phyloP scores from a whole-genome alignment of 2,888 invertebrate genomes.

The Sarcophaga subvicina region DNA sequence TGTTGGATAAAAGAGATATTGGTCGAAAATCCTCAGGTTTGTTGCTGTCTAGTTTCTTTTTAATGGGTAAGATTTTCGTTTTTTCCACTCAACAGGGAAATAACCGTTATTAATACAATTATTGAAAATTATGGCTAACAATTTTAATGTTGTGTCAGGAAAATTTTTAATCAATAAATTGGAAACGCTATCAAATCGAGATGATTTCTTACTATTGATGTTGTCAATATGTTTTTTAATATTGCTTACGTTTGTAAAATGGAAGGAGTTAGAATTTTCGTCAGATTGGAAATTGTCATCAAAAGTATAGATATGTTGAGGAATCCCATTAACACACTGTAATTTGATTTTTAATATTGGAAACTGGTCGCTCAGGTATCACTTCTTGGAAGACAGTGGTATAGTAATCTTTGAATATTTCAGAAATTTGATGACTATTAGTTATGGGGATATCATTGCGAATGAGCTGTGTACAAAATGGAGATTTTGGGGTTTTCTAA shows the following conservation, averaged over 20 bases:
- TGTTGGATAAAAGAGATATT: not conserved
- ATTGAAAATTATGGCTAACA: not conserved
- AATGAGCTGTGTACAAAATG: not conserved
- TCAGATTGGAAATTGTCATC: not conserved
- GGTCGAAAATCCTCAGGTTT: too few species aligned
- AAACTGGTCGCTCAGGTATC: not conserved
- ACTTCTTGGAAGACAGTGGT: not conserved
- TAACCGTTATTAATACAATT: not conserved
- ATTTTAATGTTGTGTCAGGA: not conserved
- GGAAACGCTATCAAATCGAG: too few species aligned
- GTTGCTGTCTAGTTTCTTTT: not conserved
- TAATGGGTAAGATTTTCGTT: not conserved
- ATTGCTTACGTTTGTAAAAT: not conserved
- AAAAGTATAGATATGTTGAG: not conserved
- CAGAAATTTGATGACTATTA: not conserved
- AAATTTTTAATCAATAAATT: not conserved
- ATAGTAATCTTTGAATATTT: not conserved
- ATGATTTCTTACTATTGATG: conserved; percentile 5
- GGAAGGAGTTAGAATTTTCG: not conserved
- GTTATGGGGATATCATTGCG: not conserved
- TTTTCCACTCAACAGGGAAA: not conserved
- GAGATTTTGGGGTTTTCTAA: not conserved
- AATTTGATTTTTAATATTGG: not conserved
- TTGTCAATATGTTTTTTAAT: not conserved
- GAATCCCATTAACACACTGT: not conserved